Conservation (phyloP, 2,888 invertebrate genomes). For the Eristalis tenax region DNA sequence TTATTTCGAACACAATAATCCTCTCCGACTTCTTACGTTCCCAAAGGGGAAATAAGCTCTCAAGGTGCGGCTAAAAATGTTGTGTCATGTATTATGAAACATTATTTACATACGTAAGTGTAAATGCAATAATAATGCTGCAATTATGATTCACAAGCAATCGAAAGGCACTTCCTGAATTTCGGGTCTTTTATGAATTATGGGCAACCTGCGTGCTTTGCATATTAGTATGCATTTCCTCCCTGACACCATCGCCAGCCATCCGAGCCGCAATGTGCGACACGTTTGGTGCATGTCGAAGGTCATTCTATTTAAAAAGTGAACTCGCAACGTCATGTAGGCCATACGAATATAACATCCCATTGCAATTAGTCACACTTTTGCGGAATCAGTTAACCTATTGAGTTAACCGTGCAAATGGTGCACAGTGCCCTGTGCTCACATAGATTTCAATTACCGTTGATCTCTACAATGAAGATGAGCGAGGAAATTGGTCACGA, state of each 20-base stretch:
- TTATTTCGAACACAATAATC: too few species aligned
- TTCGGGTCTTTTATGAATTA: neutral
- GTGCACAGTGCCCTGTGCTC: neutral
- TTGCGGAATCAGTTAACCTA: neutral
- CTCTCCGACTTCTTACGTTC: too few species aligned
- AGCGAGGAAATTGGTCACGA: neutral
- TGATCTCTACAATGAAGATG: neutral
- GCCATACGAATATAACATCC: neutral
- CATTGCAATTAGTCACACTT: neutral
- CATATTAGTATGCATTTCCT: neutral
- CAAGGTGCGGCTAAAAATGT: neutral
- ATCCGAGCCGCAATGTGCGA: neutral
- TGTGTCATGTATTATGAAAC: neutral
- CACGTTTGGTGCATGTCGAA: neutral
- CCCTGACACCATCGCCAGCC: neutral
- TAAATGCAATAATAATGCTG: neutral
- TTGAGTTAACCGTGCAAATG: neutral
- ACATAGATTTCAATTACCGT: neutral
- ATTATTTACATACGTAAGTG: neutral
- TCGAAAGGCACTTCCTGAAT: neutral
- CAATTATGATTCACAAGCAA: neutral
- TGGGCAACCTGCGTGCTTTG: neutral
- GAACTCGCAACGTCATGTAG: neutral
- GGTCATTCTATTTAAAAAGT: neutral
- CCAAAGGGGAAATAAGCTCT: neutral